Percentiles rank a stretch among this genome's conserved stretches.
phyloP scores from a whole-genome alignment of 92 coral and sea anemone species.

The Pocillopora grandis region DNA sequence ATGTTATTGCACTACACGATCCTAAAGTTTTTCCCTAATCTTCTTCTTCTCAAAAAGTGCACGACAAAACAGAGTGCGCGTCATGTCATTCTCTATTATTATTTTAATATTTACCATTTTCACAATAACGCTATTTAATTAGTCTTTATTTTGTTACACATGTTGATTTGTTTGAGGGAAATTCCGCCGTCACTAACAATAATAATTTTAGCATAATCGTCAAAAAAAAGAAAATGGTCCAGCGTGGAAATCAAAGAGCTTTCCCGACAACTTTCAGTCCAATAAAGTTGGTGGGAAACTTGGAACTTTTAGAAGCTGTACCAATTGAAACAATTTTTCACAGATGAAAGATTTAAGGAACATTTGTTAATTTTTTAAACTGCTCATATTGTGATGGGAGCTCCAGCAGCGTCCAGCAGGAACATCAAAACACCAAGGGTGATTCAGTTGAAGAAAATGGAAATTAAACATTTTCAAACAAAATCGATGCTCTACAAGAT shows the following conservation, averaged over 20 bases:
- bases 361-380: no score
- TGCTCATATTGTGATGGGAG: no score
- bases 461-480: no score
- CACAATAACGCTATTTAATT: constrained; percentile 12
- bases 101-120: neutral
- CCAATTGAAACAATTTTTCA: no score
- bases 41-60: no score
- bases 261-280: neutral
- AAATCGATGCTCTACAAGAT: no score
- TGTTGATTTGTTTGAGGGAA: constrained; percentile 12
- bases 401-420: no score
- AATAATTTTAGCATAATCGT: neutral
- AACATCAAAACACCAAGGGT: no score
- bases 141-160: neutral
- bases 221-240: neutral
- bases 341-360: no score
- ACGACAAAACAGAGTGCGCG: neutral
- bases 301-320: neutral
- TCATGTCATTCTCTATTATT: neutral
- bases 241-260: neutral
- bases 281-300: neutral
- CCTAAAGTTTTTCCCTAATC: no score
- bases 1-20: no score
- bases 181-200: constrained; percentile 37
- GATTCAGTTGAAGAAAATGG: no score